A percentile compares a stretch with the other conserved stretches of the same genome.
Conservation (phyloP, 2,113 vertebrate genomes). For the Rhea americana region DNA sequence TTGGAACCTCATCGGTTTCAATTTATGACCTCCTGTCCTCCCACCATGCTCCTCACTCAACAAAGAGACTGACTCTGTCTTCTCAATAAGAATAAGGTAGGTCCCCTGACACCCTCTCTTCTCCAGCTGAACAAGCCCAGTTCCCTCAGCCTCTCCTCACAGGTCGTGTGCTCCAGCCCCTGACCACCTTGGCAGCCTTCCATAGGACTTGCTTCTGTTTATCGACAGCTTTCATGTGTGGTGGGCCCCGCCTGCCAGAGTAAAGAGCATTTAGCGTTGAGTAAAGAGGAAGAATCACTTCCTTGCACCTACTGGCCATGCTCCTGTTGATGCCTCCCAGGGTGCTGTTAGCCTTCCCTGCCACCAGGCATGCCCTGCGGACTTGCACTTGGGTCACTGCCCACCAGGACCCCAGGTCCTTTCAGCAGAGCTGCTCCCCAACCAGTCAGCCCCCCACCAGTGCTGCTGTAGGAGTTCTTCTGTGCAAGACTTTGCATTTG, state of each 20-base stretch:
- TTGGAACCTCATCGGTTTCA: no score
- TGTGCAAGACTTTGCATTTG: not conserved
- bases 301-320: fast-evolving
- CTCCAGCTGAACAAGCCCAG: not conserved
- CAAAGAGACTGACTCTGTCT: not conserved
- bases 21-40: not conserved
- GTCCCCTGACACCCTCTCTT: not conserved
- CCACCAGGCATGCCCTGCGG: fast-evolving
- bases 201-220: not conserved
- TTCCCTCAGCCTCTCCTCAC: not conserved
- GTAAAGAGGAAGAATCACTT: not conserved
- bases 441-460: not conserved
- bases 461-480: not conserved
- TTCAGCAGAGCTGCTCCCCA: not conserved
- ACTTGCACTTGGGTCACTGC: not conserved
- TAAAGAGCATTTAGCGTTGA: not conserved
- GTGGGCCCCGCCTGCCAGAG: not conserved
- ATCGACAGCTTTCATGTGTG: not conserved
- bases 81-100: not conserved
- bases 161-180: not conserved
- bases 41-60: not conserved
- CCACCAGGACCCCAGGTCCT: not conserved
- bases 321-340: not conserved
- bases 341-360: not conserved
- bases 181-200: not conserved